Percentiles rank a stretch among this genome's conserved stretches.
These are phyloP conservation scores for Ceyx cyanopectus DNA, from an alignment of 2,113 vertebrate genomes.

Conservation along the genomic window DNA sequence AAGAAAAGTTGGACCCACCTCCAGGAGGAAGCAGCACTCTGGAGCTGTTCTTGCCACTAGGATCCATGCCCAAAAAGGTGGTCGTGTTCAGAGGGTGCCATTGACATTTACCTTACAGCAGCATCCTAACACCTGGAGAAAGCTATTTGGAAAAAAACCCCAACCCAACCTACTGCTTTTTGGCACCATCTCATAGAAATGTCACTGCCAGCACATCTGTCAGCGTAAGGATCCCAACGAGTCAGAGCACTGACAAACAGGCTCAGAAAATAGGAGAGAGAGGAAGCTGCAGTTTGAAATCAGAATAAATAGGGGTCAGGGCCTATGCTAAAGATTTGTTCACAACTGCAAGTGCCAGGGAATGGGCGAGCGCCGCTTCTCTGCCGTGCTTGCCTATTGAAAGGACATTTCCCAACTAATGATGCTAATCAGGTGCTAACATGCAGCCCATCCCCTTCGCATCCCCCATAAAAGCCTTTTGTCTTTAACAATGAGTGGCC, in stretches of 20 bases:
- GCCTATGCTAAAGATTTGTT: neutral
- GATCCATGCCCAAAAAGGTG: too few species aligned
- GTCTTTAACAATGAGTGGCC: neutral
- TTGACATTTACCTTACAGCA: neutral
- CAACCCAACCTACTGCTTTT: neutral
- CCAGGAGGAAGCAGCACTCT: too few species aligned
- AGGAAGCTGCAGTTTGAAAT: neutral
- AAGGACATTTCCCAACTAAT: neutral
- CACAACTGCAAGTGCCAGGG: neutral
- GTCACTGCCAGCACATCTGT: neutral
- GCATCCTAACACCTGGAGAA: neutral
- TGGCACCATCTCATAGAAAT: neutral
- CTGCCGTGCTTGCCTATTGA: neutral
- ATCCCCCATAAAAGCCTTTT: neutral
- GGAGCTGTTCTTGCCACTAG: too few species aligned
- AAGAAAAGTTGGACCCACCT: too few species aligned
- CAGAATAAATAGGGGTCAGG: neutral
- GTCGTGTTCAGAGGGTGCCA: too few species aligned
- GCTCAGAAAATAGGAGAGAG: neutral
- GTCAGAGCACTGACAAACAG: rapidly evolving
- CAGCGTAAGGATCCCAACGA: neutral
- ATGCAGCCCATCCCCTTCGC: rapidly evolving
- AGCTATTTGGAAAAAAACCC: neutral
- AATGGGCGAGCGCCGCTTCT: neutral
- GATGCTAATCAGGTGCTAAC: neutral